Percentiles rank a stretch among this genome's conserved stretches.
phyloP scores from a whole-genome alignment of 2,888 invertebrate genomes.

The Nysson spinosus region DNA sequence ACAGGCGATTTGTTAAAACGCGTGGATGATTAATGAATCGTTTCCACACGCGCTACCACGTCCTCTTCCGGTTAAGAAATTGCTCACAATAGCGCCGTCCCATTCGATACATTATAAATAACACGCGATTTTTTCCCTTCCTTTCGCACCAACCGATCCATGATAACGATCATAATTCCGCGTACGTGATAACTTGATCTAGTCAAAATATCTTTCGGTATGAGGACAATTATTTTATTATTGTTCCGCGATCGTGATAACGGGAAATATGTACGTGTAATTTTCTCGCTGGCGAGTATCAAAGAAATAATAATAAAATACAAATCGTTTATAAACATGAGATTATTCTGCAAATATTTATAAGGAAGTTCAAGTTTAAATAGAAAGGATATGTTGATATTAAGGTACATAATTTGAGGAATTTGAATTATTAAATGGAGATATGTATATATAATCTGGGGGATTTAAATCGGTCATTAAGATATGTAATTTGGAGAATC shows the following conservation, averaged over 20 bases:
- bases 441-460: no score
- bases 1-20: slow-evolving; percentile 46
- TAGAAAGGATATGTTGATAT: no score
- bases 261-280: no score
- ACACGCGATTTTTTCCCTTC: slow-evolving; percentile 47
- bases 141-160: slow-evolving; percentile 1
- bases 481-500: no score
- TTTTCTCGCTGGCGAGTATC: no score
- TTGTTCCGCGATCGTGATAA: slow-evolving; percentile 30
- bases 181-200: slow-evolving; percentile 27
- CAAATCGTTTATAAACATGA: no score
- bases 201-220: slow-evolving; percentile 25
- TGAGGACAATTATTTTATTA: slow-evolving; percentile 37
- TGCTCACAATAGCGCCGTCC: slow-evolving; percentile 21
- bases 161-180: slow-evolving; percentile 51
- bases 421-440: no score
- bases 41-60: slow-evolving; percentile 19
- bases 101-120: slow-evolving; percentile 52
- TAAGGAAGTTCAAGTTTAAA: no score
- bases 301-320: neutral
- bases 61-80: slow-evolving; percentile 24
- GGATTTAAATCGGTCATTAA: no score
- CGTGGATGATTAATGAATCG: slow-evolving; percentile 54
- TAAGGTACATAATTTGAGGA: no score
- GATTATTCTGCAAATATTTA: no score